Evolutionary conservation across 1,140 invertebrate species (phyloP).

Genomic region (Drosophila willistoni): DNA sequence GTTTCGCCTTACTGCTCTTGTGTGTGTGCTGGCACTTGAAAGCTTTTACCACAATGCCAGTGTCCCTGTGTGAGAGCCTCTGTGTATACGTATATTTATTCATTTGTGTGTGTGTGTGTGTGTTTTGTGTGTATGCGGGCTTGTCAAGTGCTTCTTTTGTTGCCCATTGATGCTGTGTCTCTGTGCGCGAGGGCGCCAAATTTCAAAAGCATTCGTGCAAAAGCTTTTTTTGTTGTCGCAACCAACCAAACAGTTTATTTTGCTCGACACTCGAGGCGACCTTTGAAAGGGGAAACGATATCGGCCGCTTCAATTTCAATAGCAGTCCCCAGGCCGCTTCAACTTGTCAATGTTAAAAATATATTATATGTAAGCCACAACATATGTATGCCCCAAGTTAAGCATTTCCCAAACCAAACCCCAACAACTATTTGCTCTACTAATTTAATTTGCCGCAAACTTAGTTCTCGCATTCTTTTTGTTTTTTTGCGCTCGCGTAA

Average conservation of each 20-base stretch:
- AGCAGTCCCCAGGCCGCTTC: constrained; percentile 30
- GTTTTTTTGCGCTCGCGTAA: constrained; percentile 37
- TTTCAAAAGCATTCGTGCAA: constrained; percentile 71
- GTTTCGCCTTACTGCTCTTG: constrained; percentile 49
- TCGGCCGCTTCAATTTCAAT: constrained; percentile 55
- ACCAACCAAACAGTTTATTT: constrained; percentile 64
- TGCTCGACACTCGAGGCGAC: constrained; percentile 56
- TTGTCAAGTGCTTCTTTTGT: constrained; percentile 75
- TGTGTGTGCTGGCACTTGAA: constrained; percentile 66
- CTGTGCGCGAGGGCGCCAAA: constrained; percentile 66
- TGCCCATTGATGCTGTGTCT: constrained; percentile 50
- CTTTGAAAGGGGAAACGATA: constrained; percentile 72
- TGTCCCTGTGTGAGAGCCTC: constrained; percentile 37
- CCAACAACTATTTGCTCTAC: constrained; percentile 22
- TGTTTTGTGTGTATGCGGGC: constrained; percentile 38
- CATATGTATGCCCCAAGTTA: not conserved
- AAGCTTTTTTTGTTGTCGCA: constrained; percentile 57
- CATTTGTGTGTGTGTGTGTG: constrained; percentile 32
- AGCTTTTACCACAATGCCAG: constrained; percentile 75
- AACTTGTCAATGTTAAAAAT: constrained; percentile 44
- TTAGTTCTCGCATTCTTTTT: constrained; percentile 19
- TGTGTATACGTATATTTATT: constrained; percentile 10
- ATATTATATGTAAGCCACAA: not conserved
- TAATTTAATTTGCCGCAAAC: constrained; percentile 22
- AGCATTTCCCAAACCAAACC: constrained; percentile 45